Percentiles rank a stretch among this genome's conserved stretches.
Conservation (phyloP, 1,140 invertebrate species). For the Wiebesia pumilae region DNA sequence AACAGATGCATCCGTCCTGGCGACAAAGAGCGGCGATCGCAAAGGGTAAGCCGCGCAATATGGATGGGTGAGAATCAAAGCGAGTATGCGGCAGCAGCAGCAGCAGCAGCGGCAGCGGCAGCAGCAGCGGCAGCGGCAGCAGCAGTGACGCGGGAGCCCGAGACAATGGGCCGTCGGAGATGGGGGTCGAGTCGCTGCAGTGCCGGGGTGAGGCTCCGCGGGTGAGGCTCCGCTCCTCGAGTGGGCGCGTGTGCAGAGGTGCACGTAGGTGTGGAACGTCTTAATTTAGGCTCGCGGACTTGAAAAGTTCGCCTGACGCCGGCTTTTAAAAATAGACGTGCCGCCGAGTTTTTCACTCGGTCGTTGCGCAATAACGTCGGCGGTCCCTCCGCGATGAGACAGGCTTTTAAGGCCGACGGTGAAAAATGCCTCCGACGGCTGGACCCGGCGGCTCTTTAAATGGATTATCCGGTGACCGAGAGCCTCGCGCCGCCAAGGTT, state of each 20-base stretch:
- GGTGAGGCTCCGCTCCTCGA: background rate
- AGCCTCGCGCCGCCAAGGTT: background rate
- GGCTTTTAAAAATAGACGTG: background rate
- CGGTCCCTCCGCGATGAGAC: background rate
- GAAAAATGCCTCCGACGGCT: background rate
- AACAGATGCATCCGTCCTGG: slow-evolving; percentile 19
- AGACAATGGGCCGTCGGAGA: background rate
- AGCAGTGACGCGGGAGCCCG: background rate
- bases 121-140: background rate
- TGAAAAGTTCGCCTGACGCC: background rate
- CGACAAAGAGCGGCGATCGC: slow-evolving; percentile 24
- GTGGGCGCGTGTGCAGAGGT: background rate
- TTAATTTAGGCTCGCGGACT: slow-evolving; percentile 39
- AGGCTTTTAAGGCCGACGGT: background rate
- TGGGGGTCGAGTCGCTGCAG: background rate
- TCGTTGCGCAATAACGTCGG: background rate
- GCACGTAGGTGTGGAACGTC: slow-evolving; percentile 11
- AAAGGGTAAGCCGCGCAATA: slow-evolving; percentile 19
- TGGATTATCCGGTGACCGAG: background rate
- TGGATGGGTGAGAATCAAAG: slow-evolving; percentile 46
- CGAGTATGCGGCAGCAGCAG: background rate
- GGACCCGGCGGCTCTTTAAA: background rate
- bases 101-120: background rate
- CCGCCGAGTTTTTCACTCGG: background rate
- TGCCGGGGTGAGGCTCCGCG: background rate